Conservation (phyloP, 2,888 invertebrate species). For the Leucoptera coffeella region DNA sequence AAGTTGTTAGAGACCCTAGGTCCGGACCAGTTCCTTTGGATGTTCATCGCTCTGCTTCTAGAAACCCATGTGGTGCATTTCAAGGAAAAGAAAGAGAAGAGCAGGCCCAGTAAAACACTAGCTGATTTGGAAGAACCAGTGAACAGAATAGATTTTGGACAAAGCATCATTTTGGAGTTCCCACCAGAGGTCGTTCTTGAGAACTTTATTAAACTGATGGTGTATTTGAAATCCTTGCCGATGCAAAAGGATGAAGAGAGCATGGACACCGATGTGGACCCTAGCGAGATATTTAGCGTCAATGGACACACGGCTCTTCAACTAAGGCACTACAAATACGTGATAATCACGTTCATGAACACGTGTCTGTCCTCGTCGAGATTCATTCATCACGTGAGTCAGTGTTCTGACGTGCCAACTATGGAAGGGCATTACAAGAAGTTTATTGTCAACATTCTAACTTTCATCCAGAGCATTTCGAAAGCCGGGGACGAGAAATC, state of each 20-base stretch:
- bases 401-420: conserved; percentile 29
- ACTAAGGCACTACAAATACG: conserved; percentile 78
- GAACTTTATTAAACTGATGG: conserved; percentile 60
- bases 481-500: conserved; percentile 56
- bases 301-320: conserved; percentile 64
- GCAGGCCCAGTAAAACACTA: conserved; percentile 16
- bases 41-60: conserved; percentile 64
- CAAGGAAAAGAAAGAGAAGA: conserved; percentile 35
- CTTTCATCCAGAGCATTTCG: conserved; percentile 61
- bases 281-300: conserved; percentile 56
- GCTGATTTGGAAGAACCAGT: conserved; percentile 39
- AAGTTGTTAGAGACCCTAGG: conserved; percentile 72
- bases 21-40: conserved; percentile 59
- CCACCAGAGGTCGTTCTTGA: conserved; percentile 54
- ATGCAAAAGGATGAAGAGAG: conserved; percentile 52
- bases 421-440: conserved; percentile 62
- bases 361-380: conserved; percentile 61
- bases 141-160: conserved; percentile 60
- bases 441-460: conserved; percentile 62
- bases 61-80: conserved; percentile 63
- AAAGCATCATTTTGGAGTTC: conserved; percentile 63
- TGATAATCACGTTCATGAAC: conserved; percentile 67
- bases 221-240: conserved; percentile 62
- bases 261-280: conserved; percentile 27
- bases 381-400: conserved; percentile 61